These are phyloP conservation scores for Hololepta plana DNA, from an alignment of 2,888 invertebrate genomes.

Conservation along the genomic window DNA sequence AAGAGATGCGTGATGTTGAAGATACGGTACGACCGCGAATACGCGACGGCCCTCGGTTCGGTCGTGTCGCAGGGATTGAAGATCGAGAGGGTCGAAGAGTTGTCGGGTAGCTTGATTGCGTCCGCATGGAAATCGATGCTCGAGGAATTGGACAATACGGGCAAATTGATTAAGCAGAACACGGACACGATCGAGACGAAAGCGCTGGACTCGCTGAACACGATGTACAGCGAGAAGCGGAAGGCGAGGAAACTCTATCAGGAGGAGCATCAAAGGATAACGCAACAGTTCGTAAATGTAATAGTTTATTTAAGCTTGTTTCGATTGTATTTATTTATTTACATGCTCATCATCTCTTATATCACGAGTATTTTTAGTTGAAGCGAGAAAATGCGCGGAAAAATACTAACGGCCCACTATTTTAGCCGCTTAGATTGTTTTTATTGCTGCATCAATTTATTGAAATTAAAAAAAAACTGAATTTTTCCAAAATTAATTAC, in stretches of 20 bases:
- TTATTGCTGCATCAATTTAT: too few relatives aligned
- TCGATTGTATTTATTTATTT: too few relatives aligned
- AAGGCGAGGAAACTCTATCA: slow-evolving; percentile 72
- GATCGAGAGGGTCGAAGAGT: slow-evolving; percentile 58
- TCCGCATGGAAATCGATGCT: slow-evolving; percentile 71
- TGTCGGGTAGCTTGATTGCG: slow-evolving; percentile 50
- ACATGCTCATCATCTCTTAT: too few relatives aligned
- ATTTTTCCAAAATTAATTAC: too few relatives aligned
- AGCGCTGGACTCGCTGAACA: slow-evolving; percentile 62
- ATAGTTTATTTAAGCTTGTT: too few relatives aligned
- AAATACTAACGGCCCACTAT: too few relatives aligned
- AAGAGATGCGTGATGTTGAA: slow-evolving; percentile 70
- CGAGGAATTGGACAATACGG: slow-evolving; percentile 76
- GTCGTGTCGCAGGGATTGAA: slow-evolving; percentile 70
- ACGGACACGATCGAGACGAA: slow-evolving; percentile 71
- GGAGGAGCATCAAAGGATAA: slow-evolving; percentile 74
- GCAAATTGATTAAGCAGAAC: slow-evolving; percentile 64
- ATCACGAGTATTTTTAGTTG: too few relatives aligned
- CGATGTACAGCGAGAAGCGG: slow-evolving; percentile 72
- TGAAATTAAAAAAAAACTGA: too few relatives aligned
- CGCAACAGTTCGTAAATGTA: slow-evolving; percentile 64
- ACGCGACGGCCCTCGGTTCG: slow-evolving; percentile 66
- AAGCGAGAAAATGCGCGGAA: too few relatives aligned
- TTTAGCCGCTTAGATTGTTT: too few relatives aligned
- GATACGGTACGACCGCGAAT: slow-evolving; percentile 84